Evolutionary conservation across 2,797 vertebrate genomes (phyloP).

Genomic region (Crax fasciolata): DNA sequence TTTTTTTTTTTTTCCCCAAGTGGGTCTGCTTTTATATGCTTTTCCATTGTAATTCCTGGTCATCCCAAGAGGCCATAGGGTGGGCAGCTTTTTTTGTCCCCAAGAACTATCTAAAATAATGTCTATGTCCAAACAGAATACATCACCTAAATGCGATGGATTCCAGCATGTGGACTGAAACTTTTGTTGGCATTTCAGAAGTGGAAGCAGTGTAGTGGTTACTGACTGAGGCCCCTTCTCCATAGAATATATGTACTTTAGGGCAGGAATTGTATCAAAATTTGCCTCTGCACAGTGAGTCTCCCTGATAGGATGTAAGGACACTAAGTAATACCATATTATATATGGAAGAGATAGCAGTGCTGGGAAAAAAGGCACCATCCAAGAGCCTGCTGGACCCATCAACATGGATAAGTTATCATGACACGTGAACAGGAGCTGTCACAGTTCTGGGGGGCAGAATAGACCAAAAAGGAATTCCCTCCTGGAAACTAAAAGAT

Average conservation of each 20-base stretch:
- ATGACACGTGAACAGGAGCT: rapidly evolving
- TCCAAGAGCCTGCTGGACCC: no score
- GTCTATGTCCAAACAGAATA: background rate
- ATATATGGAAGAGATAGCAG: background rate
- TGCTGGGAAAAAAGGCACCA: background rate
- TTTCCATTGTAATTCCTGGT: background rate
- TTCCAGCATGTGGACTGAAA: background rate
- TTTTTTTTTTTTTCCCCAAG: background rate
- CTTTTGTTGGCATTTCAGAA: background rate
- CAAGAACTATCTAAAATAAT: rapidly evolving
- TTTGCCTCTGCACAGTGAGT: no score
- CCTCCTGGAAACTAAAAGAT: background rate
- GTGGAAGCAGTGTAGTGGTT: background rate
- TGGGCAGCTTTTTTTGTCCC: background rate
- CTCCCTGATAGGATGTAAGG: no score
- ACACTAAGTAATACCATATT: background rate
- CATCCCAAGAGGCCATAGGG: background rate
- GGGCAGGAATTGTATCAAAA: background rate
- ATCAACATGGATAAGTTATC: background rate
- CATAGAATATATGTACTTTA: background rate
- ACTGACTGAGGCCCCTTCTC: background rate
- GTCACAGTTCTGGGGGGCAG: background rate
- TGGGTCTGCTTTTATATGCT: background rate
- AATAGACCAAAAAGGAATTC: background rate
- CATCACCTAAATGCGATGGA: background rate